Percentiles rank a stretch among this genome's conserved stretches.
These are phyloP conservation scores for Stenichneumon culpator DNA, from an alignment of 2,888 invertebrate genomes.

Conservation along the genomic window DNA sequence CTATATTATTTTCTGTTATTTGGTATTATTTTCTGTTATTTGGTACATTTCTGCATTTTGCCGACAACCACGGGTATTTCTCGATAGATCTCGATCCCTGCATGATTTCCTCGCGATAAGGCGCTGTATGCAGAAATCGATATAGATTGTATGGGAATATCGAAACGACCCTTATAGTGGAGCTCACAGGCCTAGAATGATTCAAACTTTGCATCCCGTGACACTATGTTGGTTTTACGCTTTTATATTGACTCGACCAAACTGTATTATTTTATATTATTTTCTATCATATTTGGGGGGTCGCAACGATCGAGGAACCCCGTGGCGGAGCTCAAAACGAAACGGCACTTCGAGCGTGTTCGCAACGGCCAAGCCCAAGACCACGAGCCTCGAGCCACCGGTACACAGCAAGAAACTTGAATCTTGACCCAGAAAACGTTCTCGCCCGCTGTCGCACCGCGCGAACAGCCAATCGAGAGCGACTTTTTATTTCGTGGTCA, in stretches of 20 bases:
- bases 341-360: conserved; percentile 41
- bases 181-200: conserved; percentile 13
- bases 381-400: conserved; percentile 37
- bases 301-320: conserved; percentile 32
- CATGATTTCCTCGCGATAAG: conserved; percentile 51
- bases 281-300: not conserved
- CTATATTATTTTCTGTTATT: no score
- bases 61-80: conserved; percentile 12
- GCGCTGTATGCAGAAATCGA: conserved; percentile 7
- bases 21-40: no score
- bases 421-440: conserved; percentile 82
- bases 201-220: not conserved
- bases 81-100: conserved; percentile 49
- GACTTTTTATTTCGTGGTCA: conserved; percentile 81
- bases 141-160: conserved; percentile 47
- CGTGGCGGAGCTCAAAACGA: conserved; percentile 16
- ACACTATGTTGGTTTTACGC: no score
- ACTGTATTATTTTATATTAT: not conserved
- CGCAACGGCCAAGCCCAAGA: conserved; percentile 50
- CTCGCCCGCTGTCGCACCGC: conserved; percentile 73
- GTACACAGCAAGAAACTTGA: conserved; percentile 80
- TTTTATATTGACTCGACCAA: no score
- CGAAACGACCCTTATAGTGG: conserved; percentile 8
- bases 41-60: not conserved
- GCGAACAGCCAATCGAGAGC: conserved; percentile 76